Evolutionary conservation across 2,113 vertebrate genomes (phyloP), one percentile per base, ranked within the genome.

Genomic region (Lethenteron camtschaticum): DNA sequence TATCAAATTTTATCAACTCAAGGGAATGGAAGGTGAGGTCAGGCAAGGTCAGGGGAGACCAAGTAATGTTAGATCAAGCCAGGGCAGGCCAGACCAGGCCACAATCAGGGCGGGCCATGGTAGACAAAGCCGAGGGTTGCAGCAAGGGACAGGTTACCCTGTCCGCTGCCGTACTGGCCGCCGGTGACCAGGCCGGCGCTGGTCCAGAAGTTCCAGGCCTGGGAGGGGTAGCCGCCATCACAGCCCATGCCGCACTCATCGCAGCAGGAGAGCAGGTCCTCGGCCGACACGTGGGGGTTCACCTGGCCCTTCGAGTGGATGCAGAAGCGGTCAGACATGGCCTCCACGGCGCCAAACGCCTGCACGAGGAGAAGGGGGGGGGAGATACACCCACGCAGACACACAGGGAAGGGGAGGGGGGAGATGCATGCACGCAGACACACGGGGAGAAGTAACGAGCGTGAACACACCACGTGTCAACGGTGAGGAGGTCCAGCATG

Each of bases 261-360:
- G 1, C 91, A 96, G 78, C 91, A 96, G 1, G 84, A 81, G 20
- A 96, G 85, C 71, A 96, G 75, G 73, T 96, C 91, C 77, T 95
- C 87, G 0, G 90, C 88, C 0, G 91, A 94, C 74, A 94, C 84
- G 77, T 95, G 87, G 77, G 89, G 77, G 0, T 77, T 87, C 72
- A 87, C 73, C 10, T 82, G 78, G 8, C 79, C 80, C 0, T 79
- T 78, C 5, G 80, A 88, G 69, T 86, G 85, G 72, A 95, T 80
- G 6, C 91, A 96, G 72, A 85, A 70, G 12, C 91, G 80, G 78
- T 96, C 94, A 0, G 94, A 97, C 13, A 97, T 96, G 0, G 89
- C 85, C 71, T 90, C 91, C 9, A 78, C 85, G 0, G 91, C 90
- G 0, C 88, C 91, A 2, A 96, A 95, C 1, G 91, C 91, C 91